Base-by-base conservation (phyloP, 2,113 vertebrate species). In the Rhegmatorhina hoffmannsi region DNA sequence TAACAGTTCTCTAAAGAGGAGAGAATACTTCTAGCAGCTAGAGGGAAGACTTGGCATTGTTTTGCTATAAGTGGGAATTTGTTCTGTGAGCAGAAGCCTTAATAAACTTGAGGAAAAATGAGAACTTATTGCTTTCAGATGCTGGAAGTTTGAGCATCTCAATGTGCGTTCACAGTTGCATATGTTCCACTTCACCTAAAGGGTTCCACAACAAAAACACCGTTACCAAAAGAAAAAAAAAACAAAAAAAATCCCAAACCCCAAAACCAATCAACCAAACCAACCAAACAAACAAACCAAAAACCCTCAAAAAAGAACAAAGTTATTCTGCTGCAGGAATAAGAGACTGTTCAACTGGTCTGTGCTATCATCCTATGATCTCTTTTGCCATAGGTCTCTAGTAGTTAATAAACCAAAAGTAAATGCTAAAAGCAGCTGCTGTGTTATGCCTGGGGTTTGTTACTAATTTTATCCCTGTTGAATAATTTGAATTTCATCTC, bases 401-500 rank as follows among this genome's bases (percentile, higher is more conserved):
- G 34, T 14, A 78, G 52, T 81, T 81, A 89, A 77, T 55, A 93
- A 86, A 84, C 5, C 10, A 77, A 90, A 95, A 94, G 68, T 49
- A 36, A 81, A 74, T 59, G 60, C 11, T 77, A 40, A 81, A 94
- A 77, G 43, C 47, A 84, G 84, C 40, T 67, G 77, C 20, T 81
- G 72, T 66, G 21, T 68, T 92, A 25, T 64, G 76, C 92, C 64
- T 44, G 55, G 74, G 68, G 84, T 73, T 89, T 77, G 33, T 63
- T 95, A 77, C 68, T 90, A 86, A 92, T 83, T 93, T 89, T 72
- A 72, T 62, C 64, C 17, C 38, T 49, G 38, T 58, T 91, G 81
- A 84, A 81, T 74, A 77, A 81, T 74, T 89, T 89, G 49, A 47
- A 81, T 84, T 34, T 86, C 14, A 89, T 90, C 94, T 95, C 47